Evolutionary conservation across 30 jellyfish, hydroid and myxozoan genomes (phyloP), one percentile per base, ranked within the genome.

Genomic region (Aurelia aurita): DNA sequence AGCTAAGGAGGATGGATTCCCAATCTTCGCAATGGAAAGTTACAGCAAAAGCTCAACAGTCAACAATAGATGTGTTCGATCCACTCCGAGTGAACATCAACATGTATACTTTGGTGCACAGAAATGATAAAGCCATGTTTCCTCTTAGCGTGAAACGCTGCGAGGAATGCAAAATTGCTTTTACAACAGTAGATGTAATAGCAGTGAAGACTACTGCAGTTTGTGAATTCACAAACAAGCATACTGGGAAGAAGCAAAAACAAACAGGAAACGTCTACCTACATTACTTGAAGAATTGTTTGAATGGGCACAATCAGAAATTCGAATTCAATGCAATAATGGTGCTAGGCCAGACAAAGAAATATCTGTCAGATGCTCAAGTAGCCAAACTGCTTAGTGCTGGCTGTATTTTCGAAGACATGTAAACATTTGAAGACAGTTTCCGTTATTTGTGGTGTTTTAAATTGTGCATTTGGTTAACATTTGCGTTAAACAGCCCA

Each of bases 61-160:
- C 39, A 63, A 51, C 75, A 63, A 32, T 63, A 63, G 75, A 63
- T 63, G 75, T 63, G 32, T 63, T 63, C 32, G 75, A 63, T 32
- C 75, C 75, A 5, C 75, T 63, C 54, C 47, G 54, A 15, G 75
- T 20, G 75, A 63, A 28, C 75, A 63, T 3, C 75, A 63, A 63
- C 75, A 57, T 16, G 7, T 43, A 27, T 46, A 43, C 28, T 23
- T 57, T 70, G 34, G 82, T 31, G 82, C 82, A 70, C 82, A 20
- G 82, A 70, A 70, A 70, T 43, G 82, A 70, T 46, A 70, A 70
- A 46, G 53, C 28, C 20, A 73, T 22, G 29, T 80, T 21, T 49
- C 91, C 91, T 54, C 45, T 5, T 2, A 66, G 65, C 15, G 91
- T 80, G 20, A 23, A 65, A 27, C 45, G 88, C 31, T 80, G 91